These are phyloP conservation scores for Sinocyclocheilus rhinocerous DNA, from an alignment of 2,113 vertebrate genomes.

Conservation along the genomic window DNA sequence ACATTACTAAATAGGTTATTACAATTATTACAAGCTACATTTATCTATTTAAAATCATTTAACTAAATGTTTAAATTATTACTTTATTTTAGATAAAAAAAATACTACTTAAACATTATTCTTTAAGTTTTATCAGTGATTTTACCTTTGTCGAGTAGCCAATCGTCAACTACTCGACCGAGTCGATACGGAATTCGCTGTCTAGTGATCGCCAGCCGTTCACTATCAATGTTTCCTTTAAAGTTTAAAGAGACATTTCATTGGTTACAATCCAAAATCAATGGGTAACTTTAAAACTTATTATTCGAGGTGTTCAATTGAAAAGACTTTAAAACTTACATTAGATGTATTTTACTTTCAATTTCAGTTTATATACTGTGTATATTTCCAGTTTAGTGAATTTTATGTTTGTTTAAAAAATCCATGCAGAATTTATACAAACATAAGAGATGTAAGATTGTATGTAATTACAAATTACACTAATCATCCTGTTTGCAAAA, in stretches of 20 bases:
- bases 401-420: neutral
- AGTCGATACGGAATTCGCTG: constrained; percentile 80
- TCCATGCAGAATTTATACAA: neutral
- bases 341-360: constrained; percentile 76
- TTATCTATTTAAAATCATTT: constrained; percentile 91
- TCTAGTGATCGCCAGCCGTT: constrained; percentile 99
- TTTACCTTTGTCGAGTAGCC: constrained; percentile 99
- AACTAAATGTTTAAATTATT: constrained; percentile 96
- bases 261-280: constrained; percentile 99
- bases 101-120: constrained; percentile 97
- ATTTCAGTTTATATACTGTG: neutral
- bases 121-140: constrained; percentile 99
- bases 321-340: constrained; percentile 74
- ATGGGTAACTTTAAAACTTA: constrained; percentile 99
- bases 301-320: constrained; percentile 73
- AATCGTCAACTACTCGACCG: constrained; percentile 98
- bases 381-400: neutral
- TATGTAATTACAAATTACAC: neutral
- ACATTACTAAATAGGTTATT: constrained; percentile 73
- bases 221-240: constrained; percentile 99
- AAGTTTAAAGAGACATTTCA: constrained; percentile 99
- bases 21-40: constrained; percentile 79
- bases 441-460: neutral
- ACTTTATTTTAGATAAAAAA: constrained; percentile 93
- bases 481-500: neutral